Evolutionary conservation across 2,113 vertebrate species (phyloP), one percentile per base, ranked within the genome.

Genomic region (Phrynosoma blainvillii): DNA sequence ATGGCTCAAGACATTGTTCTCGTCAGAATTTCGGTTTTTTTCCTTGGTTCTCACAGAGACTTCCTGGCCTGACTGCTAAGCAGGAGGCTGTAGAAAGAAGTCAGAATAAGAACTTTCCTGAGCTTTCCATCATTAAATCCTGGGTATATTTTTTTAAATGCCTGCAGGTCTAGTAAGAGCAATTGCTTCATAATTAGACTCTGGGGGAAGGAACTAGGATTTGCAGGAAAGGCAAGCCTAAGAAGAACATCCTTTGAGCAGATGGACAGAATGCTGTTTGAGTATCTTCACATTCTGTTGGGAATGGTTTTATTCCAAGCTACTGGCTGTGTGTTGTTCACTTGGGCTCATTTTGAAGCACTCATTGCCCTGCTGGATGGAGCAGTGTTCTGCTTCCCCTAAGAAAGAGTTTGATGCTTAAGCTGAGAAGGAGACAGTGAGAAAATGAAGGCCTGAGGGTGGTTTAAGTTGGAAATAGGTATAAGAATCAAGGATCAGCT

Each of bases 101-200:
- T 91, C 89, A 4, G 32, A 92, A 91, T 79, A 78, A 79, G 85
- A 79, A 54, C 84, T 32, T 92, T 90, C 65, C 73, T 91, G 88
- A 90, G 84, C 54, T 91, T 94, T 7, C 85, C 71, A 84, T 94
- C 92, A 92, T 96, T 95, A 93, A 90, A 91, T 73, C 88, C 36
- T 89, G 85, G 85, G 59, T 59, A 11, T 20, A 36, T 36, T 4
- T 65, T 65, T 27, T 93, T 2, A 20, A 93, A 91, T 86, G 76
- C 89, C 94, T 82, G 82, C 21, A 90, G 90, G 94, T 76, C 87
- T 92, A 8, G 75, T 89, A 86, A 93, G 78, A 95, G 84, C 85
- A 93, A 91, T 94, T 91, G 68, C 83, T 92, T 93, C 74, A 77
- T 96, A 96, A 95, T 95, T 94, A 93, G 91, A 54, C 91, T 91